These are phyloP conservation scores for Cephus pulcher DNA, from an alignment of 2,888 invertebrate species.

Conservation along the genomic window DNA sequence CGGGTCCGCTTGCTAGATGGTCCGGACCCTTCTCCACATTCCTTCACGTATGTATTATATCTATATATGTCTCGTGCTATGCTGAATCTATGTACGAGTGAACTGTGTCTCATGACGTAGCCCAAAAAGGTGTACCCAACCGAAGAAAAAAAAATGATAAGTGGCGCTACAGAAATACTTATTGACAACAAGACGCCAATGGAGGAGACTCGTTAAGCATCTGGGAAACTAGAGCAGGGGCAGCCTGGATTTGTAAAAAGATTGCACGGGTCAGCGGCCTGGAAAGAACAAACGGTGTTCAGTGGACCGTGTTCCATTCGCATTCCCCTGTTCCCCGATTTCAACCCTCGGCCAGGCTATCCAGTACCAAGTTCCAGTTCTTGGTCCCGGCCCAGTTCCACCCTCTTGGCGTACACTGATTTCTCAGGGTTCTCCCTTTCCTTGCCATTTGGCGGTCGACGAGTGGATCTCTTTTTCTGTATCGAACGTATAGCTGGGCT, in stretches of 20 bases:
- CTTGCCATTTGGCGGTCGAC: background rate
- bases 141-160: background rate
- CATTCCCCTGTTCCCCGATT: slow-evolving; percentile 35
- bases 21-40: background rate
- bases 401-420: slow-evolving; percentile 7
- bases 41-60: background rate
- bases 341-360: background rate
- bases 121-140: background rate
- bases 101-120: background rate
- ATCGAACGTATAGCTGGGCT: background rate
- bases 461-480: background rate
- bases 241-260: slow-evolving; percentile 65
- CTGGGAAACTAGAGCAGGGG: slow-evolving; percentile 33
- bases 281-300: slow-evolving; percentile 66
- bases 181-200: background rate
- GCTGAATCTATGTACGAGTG: background rate
- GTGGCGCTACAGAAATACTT: background rate
- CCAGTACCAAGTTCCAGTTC: background rate
- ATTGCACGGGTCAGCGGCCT: slow-evolving; percentile 62
- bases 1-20: background rate
- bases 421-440: background rate
- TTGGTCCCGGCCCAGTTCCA: background rate
- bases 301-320: slow-evolving; percentile 59
- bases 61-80: background rate
- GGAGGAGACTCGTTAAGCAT: background rate